These are phyloP conservation scores for Thermophis baileyi DNA, from an alignment of 2,113 vertebrate species.

Conservation along the genomic window DNA sequence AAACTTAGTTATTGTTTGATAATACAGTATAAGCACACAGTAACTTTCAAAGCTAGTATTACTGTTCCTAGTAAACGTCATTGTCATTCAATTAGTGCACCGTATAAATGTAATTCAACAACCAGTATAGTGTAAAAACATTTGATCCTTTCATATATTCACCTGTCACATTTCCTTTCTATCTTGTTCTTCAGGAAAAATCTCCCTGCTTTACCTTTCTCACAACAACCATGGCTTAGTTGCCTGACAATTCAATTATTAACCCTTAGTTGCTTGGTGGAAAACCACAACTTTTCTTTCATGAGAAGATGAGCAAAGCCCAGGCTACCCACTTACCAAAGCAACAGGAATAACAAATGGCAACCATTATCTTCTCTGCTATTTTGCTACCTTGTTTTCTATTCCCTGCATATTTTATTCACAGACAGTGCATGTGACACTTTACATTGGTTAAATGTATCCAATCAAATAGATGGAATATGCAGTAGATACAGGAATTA, in stretches of 20 bases:
- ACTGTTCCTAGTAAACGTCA: neutral
- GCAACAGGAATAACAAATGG: neutral
- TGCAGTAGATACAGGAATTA: neutral
- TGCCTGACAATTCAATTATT: neutral
- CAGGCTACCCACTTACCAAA: neutral
- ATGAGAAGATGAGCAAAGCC: neutral
- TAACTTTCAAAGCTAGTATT: neutral
- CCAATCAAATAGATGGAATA: neutral
- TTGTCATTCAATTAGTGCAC: neutral
- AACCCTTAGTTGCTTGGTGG: neutral
- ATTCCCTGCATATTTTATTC: neutral
- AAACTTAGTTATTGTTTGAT: neutral
- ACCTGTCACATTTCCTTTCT: neutral
- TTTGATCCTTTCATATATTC: neutral
- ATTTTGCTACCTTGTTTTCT: neutral
- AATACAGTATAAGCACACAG: neutral
- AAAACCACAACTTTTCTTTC: neutral
- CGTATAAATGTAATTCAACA: neutral
- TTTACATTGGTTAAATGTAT: neutral
- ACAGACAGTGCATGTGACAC: neutral
- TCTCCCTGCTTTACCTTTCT: neutral
- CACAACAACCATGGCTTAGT: neutral
- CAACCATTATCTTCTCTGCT: neutral
- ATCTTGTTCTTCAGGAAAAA: neutral
- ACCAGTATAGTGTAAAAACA: neutral